Percentiles rank a stretch among this genome's conserved stretches.
These are phyloP conservation scores for Dendrolimus houi DNA, from an alignment of 2,888 invertebrate species.

Conservation along the genomic window DNA sequence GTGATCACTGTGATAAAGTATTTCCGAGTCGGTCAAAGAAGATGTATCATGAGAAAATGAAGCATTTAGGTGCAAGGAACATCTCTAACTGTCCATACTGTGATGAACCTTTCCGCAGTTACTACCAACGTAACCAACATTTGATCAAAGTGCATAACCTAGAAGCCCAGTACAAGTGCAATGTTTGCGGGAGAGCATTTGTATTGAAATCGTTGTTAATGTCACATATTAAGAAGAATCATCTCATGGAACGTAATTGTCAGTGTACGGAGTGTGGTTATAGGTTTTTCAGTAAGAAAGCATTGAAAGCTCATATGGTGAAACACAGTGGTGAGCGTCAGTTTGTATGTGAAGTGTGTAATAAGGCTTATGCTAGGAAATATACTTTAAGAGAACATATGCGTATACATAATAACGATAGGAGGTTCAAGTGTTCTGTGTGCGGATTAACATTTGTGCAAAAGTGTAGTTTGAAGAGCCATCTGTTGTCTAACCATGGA, in stretches of 20 bases:
- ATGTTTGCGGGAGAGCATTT: conserved; percentile 48
- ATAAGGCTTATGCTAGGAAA: conserved; percentile 56
- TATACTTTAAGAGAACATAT: conserved; percentile 55
- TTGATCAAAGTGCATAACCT: conserved; percentile 56
- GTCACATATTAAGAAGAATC: conserved; percentile 59
- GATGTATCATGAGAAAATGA: conserved; percentile 55
- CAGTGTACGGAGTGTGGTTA: conserved; percentile 69
- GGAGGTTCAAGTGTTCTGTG: conserved; percentile 49
- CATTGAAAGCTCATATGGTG: conserved; percentile 67
- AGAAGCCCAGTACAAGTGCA: conserved; percentile 59
- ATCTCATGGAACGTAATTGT: conserved; percentile 64
- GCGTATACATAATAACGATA: conserved; percentile 60
- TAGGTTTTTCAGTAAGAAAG: conserved; percentile 70
- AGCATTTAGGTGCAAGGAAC: conserved; percentile 51
- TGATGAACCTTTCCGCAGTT: conserved; percentile 49
- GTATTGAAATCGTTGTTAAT: conserved; percentile 52
- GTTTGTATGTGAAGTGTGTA: conserved; percentile 46
- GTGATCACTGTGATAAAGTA: conserved; percentile 55
- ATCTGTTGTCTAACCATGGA: conserved; percentile 54
- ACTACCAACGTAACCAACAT: conserved; percentile 60
- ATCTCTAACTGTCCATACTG: conserved; percentile 60
- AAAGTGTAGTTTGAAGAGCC: conserved; percentile 58
- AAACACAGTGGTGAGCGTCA: conserved; percentile 60
- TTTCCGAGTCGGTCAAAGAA: conserved; percentile 45
- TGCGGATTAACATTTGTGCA: conserved; percentile 52